Conservation (phyloP, 2,113 vertebrate genomes). For the Dromaius novaehollandiae region DNA sequence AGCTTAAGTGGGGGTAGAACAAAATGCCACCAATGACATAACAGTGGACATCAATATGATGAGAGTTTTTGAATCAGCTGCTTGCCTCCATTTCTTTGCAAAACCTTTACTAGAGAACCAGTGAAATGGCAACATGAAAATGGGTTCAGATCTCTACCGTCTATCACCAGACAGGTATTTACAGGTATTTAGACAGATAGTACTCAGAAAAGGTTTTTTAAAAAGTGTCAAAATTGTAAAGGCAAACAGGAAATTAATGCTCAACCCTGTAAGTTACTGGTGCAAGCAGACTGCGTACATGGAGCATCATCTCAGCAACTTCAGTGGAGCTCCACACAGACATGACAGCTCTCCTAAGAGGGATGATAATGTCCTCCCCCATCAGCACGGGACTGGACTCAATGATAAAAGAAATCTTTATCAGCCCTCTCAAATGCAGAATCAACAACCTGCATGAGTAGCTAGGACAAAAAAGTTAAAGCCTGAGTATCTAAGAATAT, state of each 20-base stretch:
- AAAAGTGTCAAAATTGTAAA: background rate
- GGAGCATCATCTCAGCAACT: background rate
- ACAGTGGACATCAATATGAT: background rate
- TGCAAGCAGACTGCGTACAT: background rate
- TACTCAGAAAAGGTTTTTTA: background rate
- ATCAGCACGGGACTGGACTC: background rate
- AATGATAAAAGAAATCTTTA: background rate
- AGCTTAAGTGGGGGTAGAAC: background rate
- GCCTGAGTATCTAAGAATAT: background rate
- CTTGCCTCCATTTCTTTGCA: background rate
- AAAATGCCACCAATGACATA: fast-evolving
- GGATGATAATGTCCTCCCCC: background rate
- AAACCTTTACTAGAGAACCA: background rate
- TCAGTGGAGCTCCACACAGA: background rate
- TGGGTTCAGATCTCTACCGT: background rate
- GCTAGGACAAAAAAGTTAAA: fast-evolving
- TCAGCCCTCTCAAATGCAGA: background rate
- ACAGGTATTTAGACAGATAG: background rate
- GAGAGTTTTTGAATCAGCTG: background rate
- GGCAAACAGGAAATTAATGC: background rate
- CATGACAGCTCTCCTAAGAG: fast-evolving
- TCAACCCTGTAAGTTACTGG: background rate
- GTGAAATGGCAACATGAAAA: background rate
- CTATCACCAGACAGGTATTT: background rate
- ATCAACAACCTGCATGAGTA: fast-evolving